phyloP scores from a whole-genome alignment of 2,113 vertebrate genomes.

The Proteles cristata region DNA sequence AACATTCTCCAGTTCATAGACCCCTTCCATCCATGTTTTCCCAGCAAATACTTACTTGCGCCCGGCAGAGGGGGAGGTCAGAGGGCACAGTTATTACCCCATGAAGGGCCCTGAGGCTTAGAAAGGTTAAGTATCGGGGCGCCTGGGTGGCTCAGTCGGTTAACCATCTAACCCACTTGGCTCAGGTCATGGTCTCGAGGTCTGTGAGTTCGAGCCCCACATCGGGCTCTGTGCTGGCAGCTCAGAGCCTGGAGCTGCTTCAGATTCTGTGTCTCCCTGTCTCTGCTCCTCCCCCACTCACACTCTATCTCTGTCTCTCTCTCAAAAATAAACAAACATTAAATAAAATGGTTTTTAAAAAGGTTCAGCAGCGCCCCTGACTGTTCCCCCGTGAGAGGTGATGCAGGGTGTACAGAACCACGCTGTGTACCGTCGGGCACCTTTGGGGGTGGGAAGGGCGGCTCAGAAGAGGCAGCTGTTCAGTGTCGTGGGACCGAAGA shows the following conservation, averaged over 20 bases:
- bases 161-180: no score
- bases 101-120: neutral
- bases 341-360: no score
- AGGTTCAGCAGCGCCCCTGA: neutral
- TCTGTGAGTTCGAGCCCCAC: no score
- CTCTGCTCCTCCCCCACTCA: no score
- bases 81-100: fast-evolving
- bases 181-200: no score
- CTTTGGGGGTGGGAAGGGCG: fast-evolving
- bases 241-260: no score
- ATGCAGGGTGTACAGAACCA: fast-evolving
- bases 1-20: fast-evolving
- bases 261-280: no score
- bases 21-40: fast-evolving
- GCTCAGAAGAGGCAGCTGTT: fast-evolving
- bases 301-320: no score
- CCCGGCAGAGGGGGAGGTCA: neutral
- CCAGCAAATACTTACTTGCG: fast-evolving
- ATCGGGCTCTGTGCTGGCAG: no score
- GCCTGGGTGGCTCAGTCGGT: no score
- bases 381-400: fast-evolving
- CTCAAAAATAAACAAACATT: no score
- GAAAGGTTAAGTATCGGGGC: neutral
- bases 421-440: fast-evolving
- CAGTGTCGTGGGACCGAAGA: fast-evolving